A percentile compares a stretch with the other conserved stretches of the same genome.
Evolutionary conservation across 2,113 vertebrate species (phyloP).

Genomic region (Thalassarche chlororhynchos): DNA sequence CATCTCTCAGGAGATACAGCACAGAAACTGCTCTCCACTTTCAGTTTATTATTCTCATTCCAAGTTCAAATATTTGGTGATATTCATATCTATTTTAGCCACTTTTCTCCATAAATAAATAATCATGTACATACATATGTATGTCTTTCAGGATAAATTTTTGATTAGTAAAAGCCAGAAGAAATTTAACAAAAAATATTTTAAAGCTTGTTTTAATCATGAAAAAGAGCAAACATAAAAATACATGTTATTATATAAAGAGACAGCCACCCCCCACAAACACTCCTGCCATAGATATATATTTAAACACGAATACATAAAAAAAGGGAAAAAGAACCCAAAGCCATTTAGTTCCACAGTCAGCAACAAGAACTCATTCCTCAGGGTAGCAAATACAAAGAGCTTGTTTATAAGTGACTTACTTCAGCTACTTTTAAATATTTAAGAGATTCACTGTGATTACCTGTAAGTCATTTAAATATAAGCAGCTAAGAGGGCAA

Average conservation of each 20-base stretch:
- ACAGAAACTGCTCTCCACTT: background rate
- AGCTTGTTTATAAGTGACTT: background rate
- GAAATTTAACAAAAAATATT: background rate
- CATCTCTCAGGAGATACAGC: background rate
- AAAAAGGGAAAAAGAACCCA: background rate
- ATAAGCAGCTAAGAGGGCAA: background rate
- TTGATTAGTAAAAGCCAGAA: background rate
- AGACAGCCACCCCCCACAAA: background rate
- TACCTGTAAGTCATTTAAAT: background rate
- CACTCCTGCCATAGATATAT: background rate
- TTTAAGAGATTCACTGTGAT: background rate
- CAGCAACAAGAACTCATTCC: background rate
- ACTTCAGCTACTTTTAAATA: background rate
- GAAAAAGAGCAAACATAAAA: background rate
- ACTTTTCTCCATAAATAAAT: background rate
- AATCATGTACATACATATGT: background rate
- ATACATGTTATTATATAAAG: background rate
- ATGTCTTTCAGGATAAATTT: background rate
- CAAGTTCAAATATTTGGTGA: background rate
- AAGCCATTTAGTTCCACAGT: background rate
- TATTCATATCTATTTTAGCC: background rate
- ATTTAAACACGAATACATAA: background rate
- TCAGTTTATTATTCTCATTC: background rate
- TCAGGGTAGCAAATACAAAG: background rate
- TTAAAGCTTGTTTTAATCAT: background rate